Evolutionary conservation across 2,888 invertebrate genomes (phyloP).

Genomic region (Monoplex corrugatus): DNA sequence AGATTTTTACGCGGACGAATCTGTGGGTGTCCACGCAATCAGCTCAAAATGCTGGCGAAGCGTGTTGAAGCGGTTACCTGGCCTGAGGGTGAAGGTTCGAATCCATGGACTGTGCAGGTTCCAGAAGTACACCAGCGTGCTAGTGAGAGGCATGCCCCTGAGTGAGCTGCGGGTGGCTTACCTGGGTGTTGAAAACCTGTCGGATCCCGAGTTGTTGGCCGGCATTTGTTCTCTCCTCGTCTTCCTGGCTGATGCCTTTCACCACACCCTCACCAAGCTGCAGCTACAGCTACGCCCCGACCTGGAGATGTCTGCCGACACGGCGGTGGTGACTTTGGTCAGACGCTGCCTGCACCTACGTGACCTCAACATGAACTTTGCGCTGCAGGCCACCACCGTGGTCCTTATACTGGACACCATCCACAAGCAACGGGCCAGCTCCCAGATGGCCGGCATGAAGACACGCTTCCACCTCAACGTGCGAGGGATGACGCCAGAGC

Average conservation of each 20-base stretch:
- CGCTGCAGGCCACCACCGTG: conserved; percentile 25
- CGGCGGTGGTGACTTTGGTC: not conserved
- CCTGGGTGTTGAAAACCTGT: conserved; percentile 35
- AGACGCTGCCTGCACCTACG: not conserved
- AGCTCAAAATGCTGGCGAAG: conserved; percentile 14
- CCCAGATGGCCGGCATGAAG: not conserved
- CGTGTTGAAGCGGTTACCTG: not conserved
- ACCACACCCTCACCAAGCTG: conserved; percentile 20
- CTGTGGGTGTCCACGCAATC: not conserved
- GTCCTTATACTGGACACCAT: conserved; percentile 28
- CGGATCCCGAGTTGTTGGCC: not conserved
- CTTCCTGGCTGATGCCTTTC: conserved; percentile 2
- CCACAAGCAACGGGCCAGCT: not conserved
- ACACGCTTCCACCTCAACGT: conserved; percentile 37
- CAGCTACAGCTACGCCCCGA: conserved; percentile 20
- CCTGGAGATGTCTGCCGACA: conserved; percentile 21
- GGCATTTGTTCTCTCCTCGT: not conserved
- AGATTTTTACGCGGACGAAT: conserved; percentile 34
- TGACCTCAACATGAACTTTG: conserved; percentile 36
- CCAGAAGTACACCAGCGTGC: conserved; percentile 29
- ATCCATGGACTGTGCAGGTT: conserved; percentile 30
- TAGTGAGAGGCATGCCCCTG: conserved; percentile 6
- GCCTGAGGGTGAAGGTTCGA: not conserved
- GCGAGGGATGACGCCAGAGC: conserved; percentile 27
- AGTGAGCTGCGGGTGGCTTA: conserved; percentile 37